phyloP scores from a whole-genome alignment of 2,113 vertebrate genomes.

The Hippocampus abdominalis region DNA sequence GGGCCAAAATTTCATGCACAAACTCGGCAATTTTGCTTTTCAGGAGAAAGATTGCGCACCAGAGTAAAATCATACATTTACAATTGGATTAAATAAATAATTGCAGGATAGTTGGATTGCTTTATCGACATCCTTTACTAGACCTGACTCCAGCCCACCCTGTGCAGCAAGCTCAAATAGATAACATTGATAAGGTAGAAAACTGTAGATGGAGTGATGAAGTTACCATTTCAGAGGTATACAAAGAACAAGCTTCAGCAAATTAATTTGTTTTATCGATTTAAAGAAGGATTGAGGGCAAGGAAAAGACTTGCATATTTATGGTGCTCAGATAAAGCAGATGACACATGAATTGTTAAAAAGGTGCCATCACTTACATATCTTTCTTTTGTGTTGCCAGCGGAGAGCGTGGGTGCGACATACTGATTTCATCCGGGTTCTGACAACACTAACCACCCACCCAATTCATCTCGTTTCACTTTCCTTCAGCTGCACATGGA shows the following conservation, averaged over 20 bases:
- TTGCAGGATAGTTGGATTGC: background rate
- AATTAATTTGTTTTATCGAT: background rate
- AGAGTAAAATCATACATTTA: background rate
- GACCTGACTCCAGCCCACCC: background rate
- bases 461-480: background rate
- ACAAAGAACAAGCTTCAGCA: background rate
- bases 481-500: background rate
- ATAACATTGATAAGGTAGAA: background rate
- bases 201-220: background rate
- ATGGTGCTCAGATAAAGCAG: conserved; percentile 5
- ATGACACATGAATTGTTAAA: conserved; percentile 10
- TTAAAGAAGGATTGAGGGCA: background rate
- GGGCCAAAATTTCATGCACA: too few species aligned
- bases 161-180: background rate
- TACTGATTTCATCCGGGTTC: conserved; percentile 2
- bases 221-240: background rate
- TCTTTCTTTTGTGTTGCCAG: background rate
- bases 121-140: background rate
- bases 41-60: background rate
- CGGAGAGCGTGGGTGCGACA: conserved; percentile 6
- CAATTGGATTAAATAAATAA: background rate
- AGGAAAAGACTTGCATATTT: conserved; percentile 3
- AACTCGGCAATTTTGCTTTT: background rate
- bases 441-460: conserved; percentile 3
- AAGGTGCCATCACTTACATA: conserved; percentile 5